phyloP scores from a whole-genome alignment of 2,888 invertebrate genomes.

The Sarcophaga caerulescens region DNA sequence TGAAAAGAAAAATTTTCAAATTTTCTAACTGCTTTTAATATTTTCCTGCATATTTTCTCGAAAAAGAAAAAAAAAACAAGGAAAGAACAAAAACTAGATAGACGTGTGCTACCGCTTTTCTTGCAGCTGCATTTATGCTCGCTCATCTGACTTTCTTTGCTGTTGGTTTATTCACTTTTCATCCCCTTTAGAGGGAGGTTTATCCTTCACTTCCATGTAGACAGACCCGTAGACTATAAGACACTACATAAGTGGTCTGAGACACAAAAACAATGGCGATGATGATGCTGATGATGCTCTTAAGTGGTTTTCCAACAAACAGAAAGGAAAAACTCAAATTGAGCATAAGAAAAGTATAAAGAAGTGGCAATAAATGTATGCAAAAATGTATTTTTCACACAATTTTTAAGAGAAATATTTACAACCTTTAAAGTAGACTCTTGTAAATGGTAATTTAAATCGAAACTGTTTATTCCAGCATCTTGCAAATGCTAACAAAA shows the following conservation, averaged over 20 bases:
- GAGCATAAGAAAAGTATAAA: background rate
- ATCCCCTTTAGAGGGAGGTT: background rate
- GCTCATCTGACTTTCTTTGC: background rate
- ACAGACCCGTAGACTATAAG: conserved; percentile 44
- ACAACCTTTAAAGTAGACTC: background rate
- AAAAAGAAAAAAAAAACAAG: too few species aligned
- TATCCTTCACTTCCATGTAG: conserved; percentile 1
- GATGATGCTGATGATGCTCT: conserved; percentile 44
- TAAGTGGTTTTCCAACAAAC: conserved; percentile 23
- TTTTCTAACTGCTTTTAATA: background rate
- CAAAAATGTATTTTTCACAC: background rate
- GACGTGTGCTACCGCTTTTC: too few species aligned
- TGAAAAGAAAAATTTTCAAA: background rate
- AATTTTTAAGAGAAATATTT: background rate
- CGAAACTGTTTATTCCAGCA: background rate
- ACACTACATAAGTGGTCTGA: conserved; percentile 52
- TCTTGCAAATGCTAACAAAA: background rate
- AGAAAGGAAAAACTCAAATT: background rate
- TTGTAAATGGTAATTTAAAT: conserved; percentile 15
- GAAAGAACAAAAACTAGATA: too few species aligned
- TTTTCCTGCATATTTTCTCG: too few species aligned
- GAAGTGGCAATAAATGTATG: background rate
- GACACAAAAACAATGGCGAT: conserved; percentile 51
- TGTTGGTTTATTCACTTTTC: background rate
- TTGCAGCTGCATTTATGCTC: too few species aligned